Percentiles rank a stretch among this genome's conserved stretches.
Evolutionary conservation across 2,113 vertebrate genomes (phyloP).

Genomic region (Tetrao urogallus): DNA sequence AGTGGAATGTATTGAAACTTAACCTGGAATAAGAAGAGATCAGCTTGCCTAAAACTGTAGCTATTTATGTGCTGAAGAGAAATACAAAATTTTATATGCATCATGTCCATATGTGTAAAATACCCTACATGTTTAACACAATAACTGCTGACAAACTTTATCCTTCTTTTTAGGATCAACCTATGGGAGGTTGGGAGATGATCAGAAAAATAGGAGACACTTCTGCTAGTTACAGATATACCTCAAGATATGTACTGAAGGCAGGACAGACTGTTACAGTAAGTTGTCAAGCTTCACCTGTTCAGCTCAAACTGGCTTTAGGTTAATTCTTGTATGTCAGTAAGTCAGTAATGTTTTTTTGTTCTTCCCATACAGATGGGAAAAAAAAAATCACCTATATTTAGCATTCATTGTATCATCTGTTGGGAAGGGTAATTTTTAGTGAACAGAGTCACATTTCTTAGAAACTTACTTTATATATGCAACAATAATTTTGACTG

Average conservation of each 20-base stretch:
- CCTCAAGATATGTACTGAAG: conserved; percentile 89
- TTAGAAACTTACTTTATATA: neutral
- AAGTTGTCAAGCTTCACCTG: conserved; percentile 56
- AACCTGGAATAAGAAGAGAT: neutral
- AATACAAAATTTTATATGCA: neutral
- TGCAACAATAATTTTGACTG: neutral
- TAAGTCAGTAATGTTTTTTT: neutral
- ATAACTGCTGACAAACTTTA: neutral
- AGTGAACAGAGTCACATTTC: neutral
- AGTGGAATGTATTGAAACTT: neutral
- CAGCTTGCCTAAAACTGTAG: neutral
- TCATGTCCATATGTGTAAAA: neutral
- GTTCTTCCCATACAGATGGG: neutral
- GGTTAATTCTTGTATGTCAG: neutral
- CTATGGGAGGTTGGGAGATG: conserved; percentile 91
- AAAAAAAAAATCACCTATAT: neutral
- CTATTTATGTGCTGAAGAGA: neutral
- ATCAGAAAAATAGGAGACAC: conserved; percentile 81
- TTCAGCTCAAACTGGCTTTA: neutral
- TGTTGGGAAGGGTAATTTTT: neutral
- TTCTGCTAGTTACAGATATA: conserved; percentile 88
- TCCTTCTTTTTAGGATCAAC: conserved; percentile 84
- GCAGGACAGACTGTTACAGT: conserved; percentile 91
- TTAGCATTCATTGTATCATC: accelerated
- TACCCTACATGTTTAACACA: neutral